Conservation (phyloP, 2,113 vertebrate genomes). For the Nibea albiflora region DNA sequence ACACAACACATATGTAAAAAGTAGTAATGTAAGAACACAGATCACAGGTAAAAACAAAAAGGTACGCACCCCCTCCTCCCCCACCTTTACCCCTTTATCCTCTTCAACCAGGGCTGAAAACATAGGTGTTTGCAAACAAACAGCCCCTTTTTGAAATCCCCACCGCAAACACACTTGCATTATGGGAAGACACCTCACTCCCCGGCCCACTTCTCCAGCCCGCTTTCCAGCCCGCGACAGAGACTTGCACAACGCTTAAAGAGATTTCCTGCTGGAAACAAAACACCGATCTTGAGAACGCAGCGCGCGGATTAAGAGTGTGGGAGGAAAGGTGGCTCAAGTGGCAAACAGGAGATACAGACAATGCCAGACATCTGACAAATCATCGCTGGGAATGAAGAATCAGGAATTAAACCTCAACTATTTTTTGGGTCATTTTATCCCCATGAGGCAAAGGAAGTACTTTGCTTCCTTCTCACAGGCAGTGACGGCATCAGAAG, state of each 20-base stretch:
- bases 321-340: conserved; percentile 13
- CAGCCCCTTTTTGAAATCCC: conserved; percentile 59
- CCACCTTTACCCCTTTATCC: conserved; percentile 4
- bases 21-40: neutral
- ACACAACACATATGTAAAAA: neutral
- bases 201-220: conserved; percentile 15
- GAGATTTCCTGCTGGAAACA: conserved; percentile 54
- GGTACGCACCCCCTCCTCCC: neutral
- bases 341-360: neutral
- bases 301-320: conserved; percentile 4
- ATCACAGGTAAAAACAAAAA: neutral
- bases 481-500: conserved; percentile 1
- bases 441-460: neutral
- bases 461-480: neutral
- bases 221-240: conserved; percentile 6
- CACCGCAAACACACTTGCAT: conserved; percentile 37
- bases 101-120: neutral
- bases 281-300: conserved; percentile 23
- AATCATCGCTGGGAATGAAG: neutral
- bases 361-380: neutral
- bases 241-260: neutral
- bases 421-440: neutral
- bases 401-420: neutral
- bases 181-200: conserved; percentile 30
- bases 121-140: conserved; percentile 68